Evolutionary conservation across 2,888 invertebrate species (phyloP).

Genomic region (Lycophotia porphyrea): DNA sequence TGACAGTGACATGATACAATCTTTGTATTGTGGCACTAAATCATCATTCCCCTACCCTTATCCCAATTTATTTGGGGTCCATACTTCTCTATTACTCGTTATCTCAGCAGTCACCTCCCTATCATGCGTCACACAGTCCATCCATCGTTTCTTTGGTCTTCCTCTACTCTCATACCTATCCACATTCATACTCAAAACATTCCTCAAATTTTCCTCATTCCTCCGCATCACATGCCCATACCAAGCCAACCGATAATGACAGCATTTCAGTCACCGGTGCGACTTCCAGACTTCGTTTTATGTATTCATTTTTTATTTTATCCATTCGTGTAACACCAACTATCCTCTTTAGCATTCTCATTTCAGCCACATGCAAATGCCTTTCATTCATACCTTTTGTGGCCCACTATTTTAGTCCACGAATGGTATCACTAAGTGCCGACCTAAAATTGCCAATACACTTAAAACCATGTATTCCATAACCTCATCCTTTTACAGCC

Average conservation of each 20-base stretch:
- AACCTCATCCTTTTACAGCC: constrained; percentile 12
- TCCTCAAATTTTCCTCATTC: background rate
- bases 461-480: background rate
- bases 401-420: background rate
- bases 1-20: background rate
- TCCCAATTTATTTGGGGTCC: no score
- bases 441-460: constrained; percentile 14
- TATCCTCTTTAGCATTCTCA: no score
- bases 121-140: no score
- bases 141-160: no score
- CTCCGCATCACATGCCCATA: background rate
- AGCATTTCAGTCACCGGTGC: background rate
- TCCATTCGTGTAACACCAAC: no score
- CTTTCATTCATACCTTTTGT: background rate
- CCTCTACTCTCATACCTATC: no score
- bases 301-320: no score
- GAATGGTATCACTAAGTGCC: background rate
- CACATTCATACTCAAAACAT: background rate
- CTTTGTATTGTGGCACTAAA: background rate
- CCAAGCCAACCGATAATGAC: background rate
- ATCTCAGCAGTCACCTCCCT: no score
- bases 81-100: no score
- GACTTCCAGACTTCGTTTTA: background rate
- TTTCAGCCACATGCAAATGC: background rate
- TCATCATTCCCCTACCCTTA: background rate